Evolutionary conservation across 2,113 vertebrate species (phyloP), one percentile per base, ranked within the genome.

Genomic region (Rousettus leschenaultii): DNA sequence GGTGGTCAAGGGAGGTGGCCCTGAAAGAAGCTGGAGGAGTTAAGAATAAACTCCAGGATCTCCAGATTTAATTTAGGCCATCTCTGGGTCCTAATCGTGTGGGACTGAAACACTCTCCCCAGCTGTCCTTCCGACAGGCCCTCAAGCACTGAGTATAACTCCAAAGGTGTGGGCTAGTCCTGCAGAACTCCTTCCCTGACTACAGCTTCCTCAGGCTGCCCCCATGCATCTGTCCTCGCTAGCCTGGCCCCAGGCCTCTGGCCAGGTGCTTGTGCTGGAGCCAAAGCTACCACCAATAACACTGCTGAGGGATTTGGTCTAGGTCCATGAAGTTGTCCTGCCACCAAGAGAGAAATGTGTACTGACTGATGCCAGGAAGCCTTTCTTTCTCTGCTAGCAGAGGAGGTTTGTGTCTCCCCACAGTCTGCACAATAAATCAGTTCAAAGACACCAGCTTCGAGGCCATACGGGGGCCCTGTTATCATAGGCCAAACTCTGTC

Each of bases 401-500:
- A 53, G 33, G 66, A 48, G 43, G 53, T 33, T 68, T 1, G 5
- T 2, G 63, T 73, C 38, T 89, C 33, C 57, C 82, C 77, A 71
- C 18, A 61, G 82, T 73, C 91, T 84, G 22, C 16, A 1, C 7
- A 26, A 61, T 94, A 82, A 92, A 68, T 97, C 93, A 55, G 19
- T 33, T 75, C 80, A 59, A 59, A 96, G 71, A 70, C 57, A 83
- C 45, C 74, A 73, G 40, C 82, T 85, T 85, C 0, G 0, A 91
- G 51, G 22, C 59, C 22, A 12, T 9, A 13, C 55, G 38, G n/a
- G 63, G 18, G 35, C 14, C 12, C 35, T 73, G 33, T 89, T 74
- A 89, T 51, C 92, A 74, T 0, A 45, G 74, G 84, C 84, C 95
- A 86, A 71, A 28, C 3, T 19, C 83, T 91, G 65, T 40, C 65